Percentiles rank a stretch among this genome's conserved stretches.
phyloP scores from a whole-genome alignment of 2,888 invertebrate species.

The Synergus umbraculus region DNA sequence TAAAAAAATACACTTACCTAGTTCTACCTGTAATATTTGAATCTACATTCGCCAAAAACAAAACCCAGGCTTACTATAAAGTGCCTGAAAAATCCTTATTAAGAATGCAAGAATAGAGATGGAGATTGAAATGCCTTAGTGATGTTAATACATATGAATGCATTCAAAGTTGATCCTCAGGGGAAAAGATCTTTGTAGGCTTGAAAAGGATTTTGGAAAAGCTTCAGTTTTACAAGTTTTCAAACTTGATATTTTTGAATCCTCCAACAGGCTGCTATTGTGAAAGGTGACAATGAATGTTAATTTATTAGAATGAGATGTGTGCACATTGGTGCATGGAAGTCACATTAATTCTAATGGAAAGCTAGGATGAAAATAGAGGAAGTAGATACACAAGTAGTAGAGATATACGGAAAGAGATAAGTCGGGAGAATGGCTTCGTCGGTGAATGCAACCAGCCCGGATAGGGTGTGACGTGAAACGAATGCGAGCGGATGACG shows the following conservation, averaged over 20 bases:
- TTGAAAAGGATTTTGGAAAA: neutral
- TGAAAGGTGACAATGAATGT: neutral
- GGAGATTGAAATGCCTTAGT: neutral
- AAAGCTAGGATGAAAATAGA: constrained; percentile 46
- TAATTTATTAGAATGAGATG: neutral
- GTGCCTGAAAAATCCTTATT: constrained; percentile 1
- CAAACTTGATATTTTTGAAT: neutral
- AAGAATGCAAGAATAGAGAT: neutral
- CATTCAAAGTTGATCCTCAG: neutral
- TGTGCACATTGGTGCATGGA: neutral
- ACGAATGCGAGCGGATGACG: constrained; percentile 54
- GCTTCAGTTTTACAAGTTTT: neutral
- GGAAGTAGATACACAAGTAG: constrained; percentile 48
- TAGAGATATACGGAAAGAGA: constrained; percentile 49
- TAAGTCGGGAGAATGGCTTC: constrained; percentile 55
- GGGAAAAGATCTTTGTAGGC: neutral
- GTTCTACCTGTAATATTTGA: constrained; percentile 12
- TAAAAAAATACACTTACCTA: constrained; percentile 3
- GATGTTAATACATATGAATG: constrained; percentile 5
- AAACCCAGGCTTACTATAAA: neutral
- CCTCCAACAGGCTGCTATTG: neutral
- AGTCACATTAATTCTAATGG: constrained; percentile 16
- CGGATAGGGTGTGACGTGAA: constrained; percentile 60
- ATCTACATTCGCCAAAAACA: neutral
- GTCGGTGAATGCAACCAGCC: constrained; percentile 53